Conservation (phyloP, 2,113 vertebrate species). For the Coregonus clupeaformis region DNA sequence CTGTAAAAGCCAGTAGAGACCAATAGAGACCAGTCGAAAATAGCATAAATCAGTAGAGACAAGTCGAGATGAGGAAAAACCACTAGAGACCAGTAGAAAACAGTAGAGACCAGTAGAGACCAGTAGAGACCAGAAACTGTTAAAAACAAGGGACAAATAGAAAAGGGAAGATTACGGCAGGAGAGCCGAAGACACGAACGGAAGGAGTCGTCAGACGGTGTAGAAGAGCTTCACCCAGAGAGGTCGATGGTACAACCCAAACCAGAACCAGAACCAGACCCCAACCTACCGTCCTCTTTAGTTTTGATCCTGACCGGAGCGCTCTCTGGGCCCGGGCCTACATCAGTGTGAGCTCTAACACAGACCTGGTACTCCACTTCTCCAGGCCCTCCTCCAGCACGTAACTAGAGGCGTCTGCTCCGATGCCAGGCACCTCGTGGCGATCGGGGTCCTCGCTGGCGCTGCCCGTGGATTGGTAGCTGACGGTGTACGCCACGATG, state of each 20-base stretch:
- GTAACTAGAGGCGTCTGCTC: conserved; percentile 85
- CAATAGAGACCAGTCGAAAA: too few relatives aligned
- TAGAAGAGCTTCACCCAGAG: background rate
- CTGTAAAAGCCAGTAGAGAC: too few relatives aligned
- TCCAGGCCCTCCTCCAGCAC: conserved; percentile 93
- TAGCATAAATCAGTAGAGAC: rapidly evolving
- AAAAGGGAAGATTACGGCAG: background rate
- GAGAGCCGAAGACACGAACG: background rate
- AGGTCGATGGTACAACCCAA: background rate
- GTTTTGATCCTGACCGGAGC: conserved; percentile 87
- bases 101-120: too few relatives aligned
- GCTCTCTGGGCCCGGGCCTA: conserved; percentile 96
- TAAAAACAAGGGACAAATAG: background rate
- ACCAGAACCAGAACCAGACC: too few relatives aligned
- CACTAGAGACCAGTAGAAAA: too few relatives aligned
- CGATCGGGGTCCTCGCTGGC: conserved; percentile 89
- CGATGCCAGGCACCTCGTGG: conserved; percentile 86
- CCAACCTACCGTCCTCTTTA: conserved; percentile 92
- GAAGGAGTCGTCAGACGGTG: background rate
- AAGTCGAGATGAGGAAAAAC: too few relatives aligned
- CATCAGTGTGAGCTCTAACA: conserved; percentile 96
- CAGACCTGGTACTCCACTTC: conserved; percentile 99
- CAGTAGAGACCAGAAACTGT: background rate
- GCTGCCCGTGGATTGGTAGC: conserved; percentile 87
- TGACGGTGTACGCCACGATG: conserved; percentile 95